These are phyloP conservation scores for Cyanistes caeruleus DNA, from an alignment of 2,113 vertebrate species.

Conservation along the genomic window DNA sequence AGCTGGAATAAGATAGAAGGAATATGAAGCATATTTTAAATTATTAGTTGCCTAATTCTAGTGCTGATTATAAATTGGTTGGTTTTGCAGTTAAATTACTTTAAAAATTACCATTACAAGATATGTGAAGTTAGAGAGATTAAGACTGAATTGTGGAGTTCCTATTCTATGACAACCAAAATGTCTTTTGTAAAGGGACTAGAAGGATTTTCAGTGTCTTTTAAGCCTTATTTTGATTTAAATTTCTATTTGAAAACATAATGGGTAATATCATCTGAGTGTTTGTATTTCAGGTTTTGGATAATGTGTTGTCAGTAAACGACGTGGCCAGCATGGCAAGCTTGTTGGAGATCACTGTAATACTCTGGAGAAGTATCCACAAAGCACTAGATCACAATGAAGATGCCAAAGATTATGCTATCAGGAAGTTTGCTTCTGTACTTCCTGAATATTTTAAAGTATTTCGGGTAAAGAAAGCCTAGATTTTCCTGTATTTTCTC, in stretches of 20 bases:
- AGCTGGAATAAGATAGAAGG: not conserved
- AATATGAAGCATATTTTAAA: not conserved
- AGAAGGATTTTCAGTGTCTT: not conserved
- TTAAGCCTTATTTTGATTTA: not conserved
- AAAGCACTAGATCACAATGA: constrained; percentile 83
- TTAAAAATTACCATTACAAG: not conserved
- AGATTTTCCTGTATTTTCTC: not conserved
- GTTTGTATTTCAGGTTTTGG: constrained; percentile 76
- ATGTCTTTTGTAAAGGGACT: not conserved
- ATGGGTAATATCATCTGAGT: not conserved
- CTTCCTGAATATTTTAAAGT: constrained; percentile 87
- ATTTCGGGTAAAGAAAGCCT: constrained; percentile 82
- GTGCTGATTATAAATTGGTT: not conserved
- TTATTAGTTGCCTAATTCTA: not conserved
- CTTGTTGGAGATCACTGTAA: constrained; percentile 87
- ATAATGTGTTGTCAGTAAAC: constrained; percentile 73
- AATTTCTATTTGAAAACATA: not conserved
- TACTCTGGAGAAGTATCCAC: constrained; percentile 91
- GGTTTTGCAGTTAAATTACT: not conserved
- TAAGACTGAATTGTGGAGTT: not conserved
- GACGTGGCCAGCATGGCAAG: constrained; percentile 82
- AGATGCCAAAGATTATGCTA: constrained; percentile 81
- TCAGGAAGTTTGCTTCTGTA: constrained; percentile 85
- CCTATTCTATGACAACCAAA: not conserved
- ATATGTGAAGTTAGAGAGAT: not conserved